A percentile compares a stretch with the other conserved stretches of the same genome.
Evolutionary conservation across 2,797 vertebrate species (phyloP).

Genomic region (Clarias fuscus): DNA sequence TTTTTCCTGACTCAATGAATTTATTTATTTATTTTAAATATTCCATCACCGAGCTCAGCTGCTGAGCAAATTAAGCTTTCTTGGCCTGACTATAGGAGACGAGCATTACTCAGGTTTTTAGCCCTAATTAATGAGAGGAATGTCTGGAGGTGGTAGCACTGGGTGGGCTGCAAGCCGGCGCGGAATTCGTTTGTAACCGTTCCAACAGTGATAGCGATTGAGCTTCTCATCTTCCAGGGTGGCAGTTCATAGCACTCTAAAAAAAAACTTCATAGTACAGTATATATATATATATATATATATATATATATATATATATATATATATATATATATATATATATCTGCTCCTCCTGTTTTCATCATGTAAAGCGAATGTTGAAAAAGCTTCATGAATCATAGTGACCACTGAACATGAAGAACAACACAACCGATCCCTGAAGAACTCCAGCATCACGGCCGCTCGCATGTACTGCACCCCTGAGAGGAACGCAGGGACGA

Average conservation of each 20-base stretch:
- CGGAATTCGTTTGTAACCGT: constrained; percentile 52
- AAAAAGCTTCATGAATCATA: background rate
- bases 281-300: background rate
- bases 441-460: background rate
- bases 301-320: background rate
- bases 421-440: constrained; percentile 18
- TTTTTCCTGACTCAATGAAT: background rate
- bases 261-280: too few relatives aligned
- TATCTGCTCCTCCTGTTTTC: background rate
- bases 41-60: background rate
- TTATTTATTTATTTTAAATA: too few relatives aligned
- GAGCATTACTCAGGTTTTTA: constrained; percentile 33
- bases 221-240: constrained; percentile 63
- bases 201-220: constrained; percentile 48
- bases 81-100: background rate
- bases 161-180: constrained; percentile 24
- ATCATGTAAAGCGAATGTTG: background rate
- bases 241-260: constrained; percentile 55
- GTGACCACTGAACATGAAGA: background rate
- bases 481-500: constrained; percentile 5
- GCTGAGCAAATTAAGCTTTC: constrained; percentile 4
- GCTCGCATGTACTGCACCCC: constrained; percentile 47
- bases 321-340: background rate
- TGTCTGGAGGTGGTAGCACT: constrained; percentile 9
- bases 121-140: constrained; percentile 23